These are phyloP conservation scores for Petaurus breviceps DNA, from an alignment of 2,113 vertebrate genomes.

Conservation along the genomic window DNA sequence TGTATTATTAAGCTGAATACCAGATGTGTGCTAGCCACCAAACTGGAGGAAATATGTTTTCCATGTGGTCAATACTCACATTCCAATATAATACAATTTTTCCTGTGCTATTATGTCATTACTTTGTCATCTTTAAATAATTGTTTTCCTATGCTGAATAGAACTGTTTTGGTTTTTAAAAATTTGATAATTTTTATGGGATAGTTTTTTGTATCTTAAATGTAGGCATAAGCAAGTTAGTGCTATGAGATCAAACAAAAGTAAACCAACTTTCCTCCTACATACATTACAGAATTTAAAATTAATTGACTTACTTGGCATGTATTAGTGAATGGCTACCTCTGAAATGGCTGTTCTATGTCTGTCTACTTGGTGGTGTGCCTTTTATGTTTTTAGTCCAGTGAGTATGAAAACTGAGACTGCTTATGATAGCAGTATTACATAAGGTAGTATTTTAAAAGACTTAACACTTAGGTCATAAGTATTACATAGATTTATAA, in stretches of 20 bases:
- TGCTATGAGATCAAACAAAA: neutral
- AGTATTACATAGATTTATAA: neutral
- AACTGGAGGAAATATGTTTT: slow-evolving; percentile 75
- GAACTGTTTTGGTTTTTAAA: neutral
- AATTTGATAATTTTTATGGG: neutral
- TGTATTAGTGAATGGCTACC: neutral
- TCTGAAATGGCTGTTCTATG: neutral
- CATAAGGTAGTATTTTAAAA: neutral
- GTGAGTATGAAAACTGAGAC: neutral
- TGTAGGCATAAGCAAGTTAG: neutral
- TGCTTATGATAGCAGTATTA: neutral
- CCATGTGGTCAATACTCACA: slow-evolving; percentile 72
- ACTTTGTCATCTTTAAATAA: slow-evolving; percentile 9
- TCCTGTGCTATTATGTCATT: slow-evolving; percentile 34
- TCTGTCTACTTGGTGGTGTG: neutral
- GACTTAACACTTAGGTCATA: neutral
- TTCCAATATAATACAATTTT: slow-evolving; percentile 73
- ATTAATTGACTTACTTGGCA: neutral
- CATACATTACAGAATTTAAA: neutral
- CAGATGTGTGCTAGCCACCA: slow-evolving; percentile 73
- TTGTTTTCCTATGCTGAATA: slow-evolving; percentile 53
- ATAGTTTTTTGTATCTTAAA: neutral
- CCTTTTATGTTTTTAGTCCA: neutral
- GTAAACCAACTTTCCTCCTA: neutral
- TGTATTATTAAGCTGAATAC: slow-evolving; percentile 56